phyloP scores from a whole-genome alignment of 2,888 invertebrate species.

The Petrophora chlorosata region DNA sequence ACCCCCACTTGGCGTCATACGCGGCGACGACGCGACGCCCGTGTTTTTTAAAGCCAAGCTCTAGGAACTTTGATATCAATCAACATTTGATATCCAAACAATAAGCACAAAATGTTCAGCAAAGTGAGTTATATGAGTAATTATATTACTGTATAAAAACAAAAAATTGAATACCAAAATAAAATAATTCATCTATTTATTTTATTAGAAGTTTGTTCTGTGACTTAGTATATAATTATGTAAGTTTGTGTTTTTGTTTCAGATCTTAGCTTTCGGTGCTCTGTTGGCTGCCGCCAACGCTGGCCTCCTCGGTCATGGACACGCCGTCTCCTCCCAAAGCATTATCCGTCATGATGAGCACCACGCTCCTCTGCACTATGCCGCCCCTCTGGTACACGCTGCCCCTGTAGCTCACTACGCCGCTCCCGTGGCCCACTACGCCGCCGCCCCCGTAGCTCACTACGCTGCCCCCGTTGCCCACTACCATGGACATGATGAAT shows the following conservation, averaged over 20 bases:
- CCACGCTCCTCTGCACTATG: slow-evolving; percentile 20
- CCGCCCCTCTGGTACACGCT: not conserved
- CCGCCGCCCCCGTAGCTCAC: slow-evolving; percentile 42
- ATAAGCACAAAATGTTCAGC: slow-evolving; percentile 62
- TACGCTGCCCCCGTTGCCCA: slow-evolving; percentile 37
- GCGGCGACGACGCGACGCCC: slow-evolving; percentile 11
- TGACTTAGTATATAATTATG: too few relatives aligned
- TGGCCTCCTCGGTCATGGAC: slow-evolving; percentile 63
- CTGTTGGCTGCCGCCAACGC: slow-evolving; percentile 75
- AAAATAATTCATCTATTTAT: too few relatives aligned
- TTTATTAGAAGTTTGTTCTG: too few relatives aligned
- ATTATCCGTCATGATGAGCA: slow-evolving; percentile 64
- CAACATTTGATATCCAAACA: slow-evolving; percentile 48
- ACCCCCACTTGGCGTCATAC: too few relatives aligned
- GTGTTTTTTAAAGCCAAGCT: slow-evolving; percentile 45
- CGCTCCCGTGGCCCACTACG: slow-evolving; percentile 41
- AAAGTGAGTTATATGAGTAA: slow-evolving; percentile 58
- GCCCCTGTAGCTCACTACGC: slow-evolving; percentile 47
- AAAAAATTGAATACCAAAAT: too few relatives aligned
- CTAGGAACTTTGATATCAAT: slow-evolving; percentile 52
- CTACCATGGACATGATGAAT: slow-evolving; percentile 44
- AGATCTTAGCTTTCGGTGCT: slow-evolving; percentile 70
- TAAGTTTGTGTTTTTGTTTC: slow-evolving; percentile 25
- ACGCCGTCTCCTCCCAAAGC: slow-evolving; percentile 65
- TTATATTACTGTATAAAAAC: too few relatives aligned